Conservation (phyloP, 2,113 vertebrate genomes). For the Sterrhoptilus dennistouni region DNA sequence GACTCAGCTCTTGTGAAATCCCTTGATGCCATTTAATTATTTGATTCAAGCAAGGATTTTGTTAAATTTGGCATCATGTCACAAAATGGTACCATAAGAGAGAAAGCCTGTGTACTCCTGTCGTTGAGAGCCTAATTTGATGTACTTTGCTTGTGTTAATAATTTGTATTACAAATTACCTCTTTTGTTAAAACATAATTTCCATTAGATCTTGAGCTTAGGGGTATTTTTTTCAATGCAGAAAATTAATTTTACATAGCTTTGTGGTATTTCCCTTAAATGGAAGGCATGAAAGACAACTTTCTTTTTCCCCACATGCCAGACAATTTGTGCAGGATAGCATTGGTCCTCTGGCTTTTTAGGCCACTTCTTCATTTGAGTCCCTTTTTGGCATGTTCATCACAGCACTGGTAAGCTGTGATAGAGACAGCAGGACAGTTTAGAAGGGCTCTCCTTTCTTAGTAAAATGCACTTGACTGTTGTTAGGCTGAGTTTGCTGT, state of each 20-base stretch:
- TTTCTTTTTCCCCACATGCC: not conserved
- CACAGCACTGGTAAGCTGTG: not conserved
- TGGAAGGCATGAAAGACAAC: not conserved
- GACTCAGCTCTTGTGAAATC: not conserved
- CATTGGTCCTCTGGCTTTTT: not conserved
- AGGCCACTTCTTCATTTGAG: not conserved
- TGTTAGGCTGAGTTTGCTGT: not conserved
- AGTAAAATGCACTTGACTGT: not conserved
- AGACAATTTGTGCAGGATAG: not conserved
- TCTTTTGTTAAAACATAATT: not conserved
- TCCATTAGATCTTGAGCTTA: not conserved
- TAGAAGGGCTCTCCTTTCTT: not conserved
- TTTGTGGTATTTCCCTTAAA: not conserved
- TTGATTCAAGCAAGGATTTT: not conserved
- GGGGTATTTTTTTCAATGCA: not conserved
- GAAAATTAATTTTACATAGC: not conserved
- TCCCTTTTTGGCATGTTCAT: not conserved
- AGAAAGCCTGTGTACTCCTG: not conserved
- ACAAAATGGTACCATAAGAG: not conserved
- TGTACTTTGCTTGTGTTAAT: accelerated
- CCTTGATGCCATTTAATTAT: not conserved
- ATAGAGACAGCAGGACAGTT: not conserved
- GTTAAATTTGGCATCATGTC: not conserved
- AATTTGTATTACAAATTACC: not conserved
- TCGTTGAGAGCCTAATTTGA: not conserved